Percentiles rank a stretch among this genome's conserved stretches.
Conservation (phyloP, 2,888 invertebrate genomes). For the Linhomoeus sp. region DNA sequence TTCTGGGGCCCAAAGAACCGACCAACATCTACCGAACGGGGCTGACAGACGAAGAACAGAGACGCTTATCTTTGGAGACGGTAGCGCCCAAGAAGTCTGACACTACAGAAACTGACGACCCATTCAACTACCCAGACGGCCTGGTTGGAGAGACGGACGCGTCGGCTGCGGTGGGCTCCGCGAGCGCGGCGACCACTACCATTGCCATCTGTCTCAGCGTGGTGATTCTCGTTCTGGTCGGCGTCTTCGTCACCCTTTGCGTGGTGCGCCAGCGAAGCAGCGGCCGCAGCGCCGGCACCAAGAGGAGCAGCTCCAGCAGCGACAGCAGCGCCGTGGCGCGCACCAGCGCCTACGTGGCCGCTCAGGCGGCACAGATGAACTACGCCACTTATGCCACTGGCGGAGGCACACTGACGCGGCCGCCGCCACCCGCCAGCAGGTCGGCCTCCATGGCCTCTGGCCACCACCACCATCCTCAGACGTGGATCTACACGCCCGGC, state of each 20-base stretch:
- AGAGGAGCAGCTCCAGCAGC: slow-evolving; percentile 2
- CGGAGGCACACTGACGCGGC: background rate
- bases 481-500: slow-evolving; percentile 20
- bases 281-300: background rate
- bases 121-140: background rate
- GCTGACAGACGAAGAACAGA: no score
- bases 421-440: slow-evolving; percentile 4
- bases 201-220: slow-evolving; percentile 19
- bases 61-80: no score
- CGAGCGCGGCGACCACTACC: slow-evolving; percentile 12
- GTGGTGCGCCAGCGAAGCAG: slow-evolving; percentile 12
- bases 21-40: no score
- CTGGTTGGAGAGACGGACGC: background rate
- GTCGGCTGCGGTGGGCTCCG: background rate
- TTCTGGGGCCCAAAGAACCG: no score
- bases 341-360: slow-evolving; percentile 18
- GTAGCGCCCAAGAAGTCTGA: background rate
- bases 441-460: slow-evolving; percentile 3
- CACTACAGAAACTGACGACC: background rate
- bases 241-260: slow-evolving; percentile 20
- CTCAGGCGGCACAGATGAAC: slow-evolving; percentile 14
- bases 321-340: slow-evolving; percentile 13
- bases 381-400: slow-evolving; percentile 5
- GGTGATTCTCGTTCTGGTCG: slow-evolving; percentile 18
- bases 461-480: slow-evolving; percentile 9